phyloP scores from a whole-genome alignment of 2,888 invertebrate genomes.

The Aphodius granarius region DNA sequence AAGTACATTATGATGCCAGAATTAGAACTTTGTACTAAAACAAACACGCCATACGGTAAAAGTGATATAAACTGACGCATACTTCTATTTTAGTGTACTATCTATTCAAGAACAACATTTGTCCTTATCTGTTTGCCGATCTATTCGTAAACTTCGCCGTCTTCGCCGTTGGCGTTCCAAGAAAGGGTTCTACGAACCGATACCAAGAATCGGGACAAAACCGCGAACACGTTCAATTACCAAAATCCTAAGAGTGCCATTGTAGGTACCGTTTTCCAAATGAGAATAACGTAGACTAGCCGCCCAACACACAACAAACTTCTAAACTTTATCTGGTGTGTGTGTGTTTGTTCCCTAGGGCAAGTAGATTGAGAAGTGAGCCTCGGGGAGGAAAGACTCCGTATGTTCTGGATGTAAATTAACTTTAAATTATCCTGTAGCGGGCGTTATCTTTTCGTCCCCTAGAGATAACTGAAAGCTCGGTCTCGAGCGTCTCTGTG shows the following conservation, averaged over 20 bases:
- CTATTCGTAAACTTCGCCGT: neutral
- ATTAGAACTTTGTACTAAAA: neutral
- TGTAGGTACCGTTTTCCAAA: neutral
- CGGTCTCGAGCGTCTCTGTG: neutral
- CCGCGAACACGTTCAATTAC: neutral
- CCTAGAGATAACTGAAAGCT: conserved; percentile 7
- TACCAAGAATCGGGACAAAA: neutral
- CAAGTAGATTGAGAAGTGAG: neutral
- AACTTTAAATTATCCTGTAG: conserved; percentile 25
- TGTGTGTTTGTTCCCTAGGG: neutral
- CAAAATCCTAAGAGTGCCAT: neutral
- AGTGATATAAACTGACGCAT: neutral
- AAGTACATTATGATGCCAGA: no score
- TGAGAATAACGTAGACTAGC: neutral
- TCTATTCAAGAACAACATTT: neutral
- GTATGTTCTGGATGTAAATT: conserved; percentile 22
- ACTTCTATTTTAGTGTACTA: neutral
- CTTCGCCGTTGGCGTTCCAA: neutral
- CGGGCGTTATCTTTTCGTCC: conserved; percentile 3
- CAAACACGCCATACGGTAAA: neutral
- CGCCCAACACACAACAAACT: neutral
- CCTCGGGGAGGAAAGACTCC: neutral
- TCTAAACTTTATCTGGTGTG: neutral
- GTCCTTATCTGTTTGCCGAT: neutral
- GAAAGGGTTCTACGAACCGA: neutral